Evolutionary conservation across 2,888 invertebrate genomes (phyloP), one percentile per base, ranked within the genome.

Genomic region (Oligia fasciuncula): DNA sequence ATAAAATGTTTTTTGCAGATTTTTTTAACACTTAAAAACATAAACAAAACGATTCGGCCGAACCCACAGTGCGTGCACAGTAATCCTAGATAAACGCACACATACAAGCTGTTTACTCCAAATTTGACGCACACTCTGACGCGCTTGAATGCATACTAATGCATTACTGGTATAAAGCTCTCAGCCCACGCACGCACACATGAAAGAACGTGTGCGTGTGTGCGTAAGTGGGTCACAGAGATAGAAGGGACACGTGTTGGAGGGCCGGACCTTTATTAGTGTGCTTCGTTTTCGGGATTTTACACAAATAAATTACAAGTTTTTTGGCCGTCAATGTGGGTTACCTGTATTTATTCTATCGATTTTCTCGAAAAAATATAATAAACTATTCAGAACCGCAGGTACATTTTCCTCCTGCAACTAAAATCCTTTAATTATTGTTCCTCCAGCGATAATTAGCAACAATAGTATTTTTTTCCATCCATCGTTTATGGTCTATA

Each of bases 211-310:
- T 89, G 80, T 74, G 70, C 13, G 13, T 91, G 95, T 95, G 95
- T 93, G 95, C 73, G 96, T 95, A 96, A 96, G 93, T 96, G 92
- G 96, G 96, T 95, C 96, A 96, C 93, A 95, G 92, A 96, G 96
- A 96, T 96, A 96, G 94, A 93, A 92, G 94, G 92, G 94, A 96
- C 96, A 96, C 96, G 96, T 96, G 96, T 96, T 93, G 90, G 94
- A 96, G 96, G 96, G 96, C 95, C 90, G 94, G 94, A 77, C 91
- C 91, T 95, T 95, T 96, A 86, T 94, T 94, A 78, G 86, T 92
- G 96, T 92, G 85, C 89, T 60, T 14, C 11, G 11, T 46, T 35
- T 54, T 75, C 17, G 2, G 46, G 23, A 29, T 75, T 43, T 57
- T 5, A 23, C 14, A 17, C 54, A 72, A 54, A 40, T 23, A 54